Evolutionary conservation across 2,113 vertebrate genomes (phyloP).

Genomic region (Morone chrysops): DNA sequence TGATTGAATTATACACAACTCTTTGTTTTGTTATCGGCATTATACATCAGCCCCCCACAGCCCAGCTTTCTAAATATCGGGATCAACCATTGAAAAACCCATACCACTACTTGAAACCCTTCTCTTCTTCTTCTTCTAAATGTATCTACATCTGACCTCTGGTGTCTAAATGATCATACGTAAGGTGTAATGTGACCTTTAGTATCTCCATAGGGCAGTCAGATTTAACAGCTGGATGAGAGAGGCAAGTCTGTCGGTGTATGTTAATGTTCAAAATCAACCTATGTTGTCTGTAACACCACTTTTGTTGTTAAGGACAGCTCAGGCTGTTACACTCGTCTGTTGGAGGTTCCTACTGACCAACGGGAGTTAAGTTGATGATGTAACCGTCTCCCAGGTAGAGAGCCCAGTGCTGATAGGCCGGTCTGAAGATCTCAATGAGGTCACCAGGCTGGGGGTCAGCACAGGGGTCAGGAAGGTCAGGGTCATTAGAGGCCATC

Average conservation of each 20-base stretch:
- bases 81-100: too few relatives aligned
- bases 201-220: too few relatives aligned
- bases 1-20: too few relatives aligned
- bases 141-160: not conserved
- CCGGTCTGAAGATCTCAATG: constrained; percentile 91
- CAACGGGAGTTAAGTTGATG: constrained; percentile 90
- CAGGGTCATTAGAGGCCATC: constrained; percentile 87
- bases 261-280: not conserved
- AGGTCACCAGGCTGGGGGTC: constrained; percentile 91
- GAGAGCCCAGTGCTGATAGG: constrained; percentile 95
- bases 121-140: too few relatives aligned
- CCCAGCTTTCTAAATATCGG: too few relatives aligned
- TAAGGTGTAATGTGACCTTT: not conserved
- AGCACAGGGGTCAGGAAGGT: constrained; percentile 73
- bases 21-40: too few relatives aligned
- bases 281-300: not conserved
- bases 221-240: too few relatives aligned
- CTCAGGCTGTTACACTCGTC: not conserved
- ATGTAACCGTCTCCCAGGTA: constrained; percentile 94
- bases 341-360: constrained; percentile 79
- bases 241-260: not conserved
- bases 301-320: not conserved
- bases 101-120: too few relatives aligned
- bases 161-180: not conserved
- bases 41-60: too few relatives aligned